Evolutionary conservation across 2,797 vertebrate genomes (phyloP), one percentile per base, ranked within the genome.

Genomic region (Balearica regulorum): DNA sequence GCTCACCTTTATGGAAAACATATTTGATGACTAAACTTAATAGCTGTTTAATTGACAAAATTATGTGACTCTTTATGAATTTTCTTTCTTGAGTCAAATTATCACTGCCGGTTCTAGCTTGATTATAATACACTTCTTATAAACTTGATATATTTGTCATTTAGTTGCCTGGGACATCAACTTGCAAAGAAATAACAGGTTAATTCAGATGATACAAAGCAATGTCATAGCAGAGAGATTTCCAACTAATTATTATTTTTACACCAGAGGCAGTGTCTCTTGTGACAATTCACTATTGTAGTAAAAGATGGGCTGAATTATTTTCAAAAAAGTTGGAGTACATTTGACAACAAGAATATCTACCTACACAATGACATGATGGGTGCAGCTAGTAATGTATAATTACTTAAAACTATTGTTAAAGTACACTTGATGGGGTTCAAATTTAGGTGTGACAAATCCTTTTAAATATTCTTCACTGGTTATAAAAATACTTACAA

Each of bases 221-320:
- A 76, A 71, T 66, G 58, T 82, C 83, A 91, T 20, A 83, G 39
- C 37, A 71, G 43, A 76, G 81, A 53, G 9, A 87, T 72, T 94
- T 90, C 46, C 33, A 87, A 21, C 25, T 73, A 95, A 83, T 91
- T 90, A 90, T 9, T 92, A 70, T 89, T 95, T 96, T 89, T 83
- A 87, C 66, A 87, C 33, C 4, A 15, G 33, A 87, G 39, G 28
- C 26, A 70, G 0, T 65, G 80, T 71, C 79, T 89, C 24, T 68
- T 83, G 41, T 83, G 89, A 91, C 16, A 96, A 82, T 57, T 90
- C 57, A 64, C 31, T 68, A 31, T 8, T 71, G 35, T 11, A 65
- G 49, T 19, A 83, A 65, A 95, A 78, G 35, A 89, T 16, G 12
- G 58, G 33, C 15, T 69, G 35, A 86, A 58, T 75, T 91, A 5